Conservation (phyloP, 2,797 vertebrate species). For the Valencia hispanica region DNA sequence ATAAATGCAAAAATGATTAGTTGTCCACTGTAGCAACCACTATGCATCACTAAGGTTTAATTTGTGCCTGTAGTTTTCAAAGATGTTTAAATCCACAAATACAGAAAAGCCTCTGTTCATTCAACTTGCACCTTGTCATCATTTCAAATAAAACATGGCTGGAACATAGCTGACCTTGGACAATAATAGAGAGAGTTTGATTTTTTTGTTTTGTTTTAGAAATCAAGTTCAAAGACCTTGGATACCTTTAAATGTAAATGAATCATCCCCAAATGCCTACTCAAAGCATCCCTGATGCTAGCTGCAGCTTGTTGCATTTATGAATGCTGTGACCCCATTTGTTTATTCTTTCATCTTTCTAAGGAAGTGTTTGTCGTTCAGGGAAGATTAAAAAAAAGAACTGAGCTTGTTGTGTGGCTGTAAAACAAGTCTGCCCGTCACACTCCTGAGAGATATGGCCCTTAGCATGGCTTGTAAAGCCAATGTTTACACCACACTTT, state of each 20-base stretch:
- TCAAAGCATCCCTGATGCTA: conserved; percentile 59
- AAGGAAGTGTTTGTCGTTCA: conserved; percentile 57
- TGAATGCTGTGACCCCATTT: conserved; percentile 65
- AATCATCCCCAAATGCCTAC: conserved; percentile 61
- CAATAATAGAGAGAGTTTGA: conserved; percentile 25
- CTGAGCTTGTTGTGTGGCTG: conserved; percentile 48
- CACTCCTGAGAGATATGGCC: conserved; percentile 60
- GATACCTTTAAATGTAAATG: conserved; percentile 38
- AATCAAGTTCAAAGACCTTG: conserved; percentile 21
- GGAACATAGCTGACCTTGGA: conserved; percentile 36
- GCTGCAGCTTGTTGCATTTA: conserved; percentile 50
- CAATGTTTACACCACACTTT: conserved; percentile 72
- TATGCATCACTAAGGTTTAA: background rate
- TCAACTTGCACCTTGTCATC: conserved; percentile 24
- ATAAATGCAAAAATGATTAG: background rate
- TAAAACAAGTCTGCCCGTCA: conserved; percentile 60
- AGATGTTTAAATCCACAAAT: conserved; percentile 36
- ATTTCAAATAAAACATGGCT: conserved; percentile 44
- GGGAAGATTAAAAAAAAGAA: conserved; percentile 62
- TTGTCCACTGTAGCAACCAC: background rate
- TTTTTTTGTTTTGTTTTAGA: conserved; percentile 33
- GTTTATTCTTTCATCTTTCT: conserved; percentile 52
- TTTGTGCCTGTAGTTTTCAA: conserved; percentile 18
- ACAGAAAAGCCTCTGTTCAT: conserved; percentile 12
- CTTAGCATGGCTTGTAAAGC: conserved; percentile 55